Percentiles rank a stretch among this genome's conserved stretches.
phyloP scores from a whole-genome alignment of 1,140 invertebrate genomes.

The Nebria ingens region DNA sequence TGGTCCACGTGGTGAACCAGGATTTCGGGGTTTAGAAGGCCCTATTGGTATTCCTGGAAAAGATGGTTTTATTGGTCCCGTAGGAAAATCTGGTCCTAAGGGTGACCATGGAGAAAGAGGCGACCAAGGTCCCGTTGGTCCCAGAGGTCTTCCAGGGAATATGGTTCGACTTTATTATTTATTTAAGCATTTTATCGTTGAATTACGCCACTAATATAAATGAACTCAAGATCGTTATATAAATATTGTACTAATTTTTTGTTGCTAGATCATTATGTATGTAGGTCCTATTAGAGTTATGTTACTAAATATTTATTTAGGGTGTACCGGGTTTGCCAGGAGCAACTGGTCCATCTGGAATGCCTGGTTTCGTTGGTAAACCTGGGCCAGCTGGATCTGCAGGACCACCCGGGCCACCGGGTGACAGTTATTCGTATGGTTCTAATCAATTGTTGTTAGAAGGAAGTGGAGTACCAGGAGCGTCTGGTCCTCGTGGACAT shows the following conservation, averaged over 20 bases:
- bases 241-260: too few species aligned
- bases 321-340: conserved; percentile 25
- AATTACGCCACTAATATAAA: too few species aligned
- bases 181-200: too few species aligned
- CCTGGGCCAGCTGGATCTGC: conserved; percentile 20
- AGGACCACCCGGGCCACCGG: conserved; percentile 25
- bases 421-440: conserved; percentile 17
- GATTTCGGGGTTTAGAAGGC: conserved; percentile 35
- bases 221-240: too few species aligned
- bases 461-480: conserved; percentile 22
- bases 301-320: conserved; percentile 16
- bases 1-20: conserved; percentile 28
- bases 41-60: conserved; percentile 37
- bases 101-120: conserved; percentile 39
- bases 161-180: too few species aligned
- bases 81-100: conserved; percentile 36
- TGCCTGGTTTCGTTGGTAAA: conserved; percentile 19
- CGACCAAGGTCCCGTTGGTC: conserved; percentile 47
- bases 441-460: conserved; percentile 19
- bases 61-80: conserved; percentile 36
- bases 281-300: not conserved
- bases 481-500: conserved; percentile 30
- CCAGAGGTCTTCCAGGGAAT: conserved; percentile 47
- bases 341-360: conserved; percentile 26
- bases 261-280: too few species aligned